Base-by-base conservation (phyloP, 2,888 invertebrate genomes). In the Ectemnius continuus region DNA sequence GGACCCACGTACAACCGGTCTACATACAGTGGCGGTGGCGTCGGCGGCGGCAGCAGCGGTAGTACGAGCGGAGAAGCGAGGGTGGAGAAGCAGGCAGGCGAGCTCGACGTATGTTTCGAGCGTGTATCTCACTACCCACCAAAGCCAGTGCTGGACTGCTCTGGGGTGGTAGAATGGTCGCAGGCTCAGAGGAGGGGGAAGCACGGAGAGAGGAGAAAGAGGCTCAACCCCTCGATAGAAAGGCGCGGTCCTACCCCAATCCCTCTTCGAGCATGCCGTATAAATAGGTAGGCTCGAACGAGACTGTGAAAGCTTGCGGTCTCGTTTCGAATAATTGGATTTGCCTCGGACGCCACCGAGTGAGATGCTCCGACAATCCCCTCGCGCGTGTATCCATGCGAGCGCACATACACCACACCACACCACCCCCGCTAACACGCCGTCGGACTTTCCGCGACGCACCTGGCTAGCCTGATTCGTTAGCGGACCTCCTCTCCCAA, bases 251-350 rank as follows among this genome's bases (percentile, higher is more conserved):
- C 23, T 61, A 36, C 52, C 67, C 70, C 56, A 67, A 61, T 48
- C 69, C 48, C 66, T 64, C 61, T 23, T 13, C 73, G 65, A 59
- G 59, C 70, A 70, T 73, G 70, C 73, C 82, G 83, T 87, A 84
- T 85, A 87, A 86, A 86, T 85, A 88, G 85, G 81, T 80, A 82
- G 80, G 85, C 80, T 83, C 82, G 86, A 85, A 86, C 83, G 81
- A 84, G 85, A 87, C 86, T 84, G 83, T 87, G 86, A 88, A 87
- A 86, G 88, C 87, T 86, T 81, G 86, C 84, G 86, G 86, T 88
- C 85, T 86, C 87, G 85, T 88, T 87, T 87, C 87, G 86, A 88
- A 87, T 88, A 88, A 88, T 88, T 88, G 88, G 87, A 88, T 88
- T 87, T 85, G 84, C 86, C 84, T 79, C 81, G 77, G 84, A 86